phyloP scores from a whole-genome alignment of 2,888 invertebrate genomes.

The Lymantria dispar region DNA sequence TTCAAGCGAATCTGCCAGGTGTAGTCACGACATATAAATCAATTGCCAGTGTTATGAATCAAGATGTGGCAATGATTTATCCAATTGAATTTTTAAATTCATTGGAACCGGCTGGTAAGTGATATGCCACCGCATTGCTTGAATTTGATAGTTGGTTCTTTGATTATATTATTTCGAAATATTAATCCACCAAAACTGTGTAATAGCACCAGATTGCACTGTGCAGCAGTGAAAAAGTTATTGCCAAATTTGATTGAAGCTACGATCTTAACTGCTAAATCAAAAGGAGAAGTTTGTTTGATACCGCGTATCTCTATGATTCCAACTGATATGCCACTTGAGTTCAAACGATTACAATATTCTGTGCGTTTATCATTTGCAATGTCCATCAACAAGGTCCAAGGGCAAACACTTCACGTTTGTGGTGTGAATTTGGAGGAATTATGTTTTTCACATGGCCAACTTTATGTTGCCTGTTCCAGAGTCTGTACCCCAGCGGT shows the following conservation, averaged over 20 bases:
- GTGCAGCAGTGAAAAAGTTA: conserved; percentile 14
- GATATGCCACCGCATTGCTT: conserved; percentile 13
- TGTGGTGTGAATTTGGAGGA: conserved; percentile 17
- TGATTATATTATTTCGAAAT: conserved; percentile 17
- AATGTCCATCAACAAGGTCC: conserved; percentile 10
- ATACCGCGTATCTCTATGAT: conserved; percentile 1
- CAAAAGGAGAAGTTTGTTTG: conserved; percentile 11
- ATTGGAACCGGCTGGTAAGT: conserved; percentile 3
- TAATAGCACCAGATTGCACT: conserved; percentile 18
- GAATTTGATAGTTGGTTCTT: conserved; percentile 16
- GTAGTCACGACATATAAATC: conserved; percentile 9
- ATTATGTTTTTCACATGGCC: conserved; percentile 19
- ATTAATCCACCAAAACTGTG: conserved; percentile 16
- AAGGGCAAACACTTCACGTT: conserved; percentile 12
- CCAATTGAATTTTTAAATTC: conserved; percentile 16
- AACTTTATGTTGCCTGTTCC: conserved; percentile 15
- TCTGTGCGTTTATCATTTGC: conserved; percentile 12
- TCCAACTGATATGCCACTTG: conserved; percentile 2
- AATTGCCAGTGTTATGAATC: conserved; percentile 10
- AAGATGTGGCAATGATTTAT: conserved; percentile 8
- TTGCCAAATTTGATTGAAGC: conserved; percentile 14
- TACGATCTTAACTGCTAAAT: conserved; percentile 7
- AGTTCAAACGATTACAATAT: conserved; percentile 13
- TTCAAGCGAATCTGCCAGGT: conserved; percentile 7
- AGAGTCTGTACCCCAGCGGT: conserved; percentile 1